These are phyloP conservation scores for Apogon hyalosoma DNA, from an alignment of 2,797 vertebrate species.

Conservation along the genomic window DNA sequence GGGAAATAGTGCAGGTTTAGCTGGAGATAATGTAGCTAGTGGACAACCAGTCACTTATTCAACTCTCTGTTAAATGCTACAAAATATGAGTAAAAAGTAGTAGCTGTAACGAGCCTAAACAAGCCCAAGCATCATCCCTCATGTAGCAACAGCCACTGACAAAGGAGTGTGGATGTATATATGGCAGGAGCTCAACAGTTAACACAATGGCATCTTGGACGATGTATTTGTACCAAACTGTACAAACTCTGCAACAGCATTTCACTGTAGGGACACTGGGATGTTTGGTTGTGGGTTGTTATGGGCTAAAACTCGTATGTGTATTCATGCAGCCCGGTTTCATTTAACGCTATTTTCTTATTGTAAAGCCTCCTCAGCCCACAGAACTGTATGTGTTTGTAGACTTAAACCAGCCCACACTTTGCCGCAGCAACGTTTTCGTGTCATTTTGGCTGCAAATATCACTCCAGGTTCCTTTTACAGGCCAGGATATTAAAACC, in stretches of 20 bases:
- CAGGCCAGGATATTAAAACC: constrained; percentile 30
- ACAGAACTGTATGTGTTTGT: neutral
- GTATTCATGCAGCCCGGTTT: neutral
- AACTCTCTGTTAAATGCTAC: neutral
- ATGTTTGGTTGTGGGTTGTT: neutral
- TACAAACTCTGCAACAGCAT: neutral
- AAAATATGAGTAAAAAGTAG: too few relatives aligned
- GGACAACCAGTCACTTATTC: neutral
- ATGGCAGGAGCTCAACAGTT: too few relatives aligned
- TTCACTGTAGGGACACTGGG: neutral
- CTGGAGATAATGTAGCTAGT: constrained; percentile 27
- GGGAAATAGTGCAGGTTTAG: constrained; percentile 53
- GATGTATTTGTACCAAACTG: neutral
- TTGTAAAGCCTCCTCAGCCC: neutral
- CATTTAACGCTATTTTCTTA: neutral
- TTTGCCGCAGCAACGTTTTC: neutral
- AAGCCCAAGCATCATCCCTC: too few relatives aligned
- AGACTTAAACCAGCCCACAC: neutral
- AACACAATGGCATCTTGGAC: neutral
- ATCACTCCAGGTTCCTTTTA: constrained; percentile 24
- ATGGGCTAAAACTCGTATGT: neutral
- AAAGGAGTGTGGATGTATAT: too few relatives aligned
- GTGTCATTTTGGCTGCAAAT: neutral
- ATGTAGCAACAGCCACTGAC: neutral
- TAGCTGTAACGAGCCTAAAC: too few relatives aligned